Evolutionary conservation across 2,888 invertebrate genomes (phyloP), one percentile per base, ranked within the genome.

Genomic region (Dorcus parallelipipedus): DNA sequence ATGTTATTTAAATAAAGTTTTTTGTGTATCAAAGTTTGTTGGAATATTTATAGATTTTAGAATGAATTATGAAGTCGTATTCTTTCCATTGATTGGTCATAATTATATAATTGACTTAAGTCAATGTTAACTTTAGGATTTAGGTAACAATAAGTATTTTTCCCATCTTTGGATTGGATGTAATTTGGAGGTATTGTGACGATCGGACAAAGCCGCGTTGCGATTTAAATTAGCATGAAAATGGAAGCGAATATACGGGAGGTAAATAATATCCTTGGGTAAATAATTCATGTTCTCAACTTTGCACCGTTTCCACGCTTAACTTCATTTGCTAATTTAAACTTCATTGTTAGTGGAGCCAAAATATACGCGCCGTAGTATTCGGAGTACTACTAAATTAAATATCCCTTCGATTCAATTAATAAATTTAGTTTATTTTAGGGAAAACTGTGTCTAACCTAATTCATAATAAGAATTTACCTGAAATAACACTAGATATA

Each of bases 221-320:
- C 26, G 26, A 33, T 33, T 67, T 65, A 69, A 71, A 69, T 70
- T 70, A 69, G 65, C 69, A 69, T 68, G 69, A 68, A 69, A 70
- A 70, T 69, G 65, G 67, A 33, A 33, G 26, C 26, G 26, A 33
- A 33, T 33, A 69, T 64, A 64, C 54, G 54, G 56, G 59, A 51
- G 56, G 60, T 60, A 53, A 60, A 60, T 60, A 60, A 60, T 60
- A 60, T 55, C 52, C 26, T 33, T 33, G 26, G 26, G 38, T 50
- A 50, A 50, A 50, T 50, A 50, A 33, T 33, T 33, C 26, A 33
- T 33, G 26, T 33, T 33, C 26, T 33, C 26, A 33, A 50, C 38
- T 33, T 50, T 38, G 40, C 42, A 20, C 26, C 26, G 49, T 47
- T 54, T 49, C 20, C 23, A 9, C 50, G 49, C 56, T 41, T 20